These are phyloP conservation scores for Dendroctonus ponderosae DNA, from an alignment of 1,140 invertebrate genomes.

Conservation along the genomic window DNA sequence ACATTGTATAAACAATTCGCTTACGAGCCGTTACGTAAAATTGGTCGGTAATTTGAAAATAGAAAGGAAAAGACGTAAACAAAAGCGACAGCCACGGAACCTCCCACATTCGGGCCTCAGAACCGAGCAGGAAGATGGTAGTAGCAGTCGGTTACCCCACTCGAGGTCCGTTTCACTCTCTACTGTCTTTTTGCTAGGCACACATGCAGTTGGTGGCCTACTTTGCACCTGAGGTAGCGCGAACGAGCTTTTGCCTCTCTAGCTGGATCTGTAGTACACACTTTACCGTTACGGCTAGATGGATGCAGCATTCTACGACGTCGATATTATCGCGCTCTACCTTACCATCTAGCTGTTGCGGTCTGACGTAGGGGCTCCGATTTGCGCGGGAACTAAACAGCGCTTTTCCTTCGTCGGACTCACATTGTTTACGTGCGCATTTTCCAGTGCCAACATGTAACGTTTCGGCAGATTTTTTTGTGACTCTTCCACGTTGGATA, in stretches of 20 bases:
- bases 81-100: constrained; percentile 6
- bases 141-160: constrained; percentile 32
- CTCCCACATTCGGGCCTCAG: not conserved
- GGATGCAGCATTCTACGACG: not conserved
- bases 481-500: constrained; percentile 1
- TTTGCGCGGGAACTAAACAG: constrained; percentile 6
- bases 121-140: constrained; percentile 35
- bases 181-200: constrained; percentile 31
- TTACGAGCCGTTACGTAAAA: constrained; percentile 7
- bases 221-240: constrained; percentile 48
- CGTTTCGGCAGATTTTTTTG: not conserved
- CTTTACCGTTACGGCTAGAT: constrained; percentile 47
- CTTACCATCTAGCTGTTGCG: constrained; percentile 25
- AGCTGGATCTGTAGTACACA: constrained; percentile 46
- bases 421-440: not conserved
- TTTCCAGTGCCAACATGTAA: constrained; percentile 11
- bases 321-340: constrained; percentile 11
- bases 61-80: constrained; percentile 12
- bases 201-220: constrained; percentile 47
- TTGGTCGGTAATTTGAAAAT: not conserved
- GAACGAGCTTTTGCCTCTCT: constrained; percentile 12
- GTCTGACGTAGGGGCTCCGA: constrained; percentile 8
- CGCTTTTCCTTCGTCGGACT: constrained; percentile 17
- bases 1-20: not conserved
- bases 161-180: constrained; percentile 34